Evolutionary conservation across 1,140 invertebrate species (phyloP).

Genomic region (Apis florea): DNA sequence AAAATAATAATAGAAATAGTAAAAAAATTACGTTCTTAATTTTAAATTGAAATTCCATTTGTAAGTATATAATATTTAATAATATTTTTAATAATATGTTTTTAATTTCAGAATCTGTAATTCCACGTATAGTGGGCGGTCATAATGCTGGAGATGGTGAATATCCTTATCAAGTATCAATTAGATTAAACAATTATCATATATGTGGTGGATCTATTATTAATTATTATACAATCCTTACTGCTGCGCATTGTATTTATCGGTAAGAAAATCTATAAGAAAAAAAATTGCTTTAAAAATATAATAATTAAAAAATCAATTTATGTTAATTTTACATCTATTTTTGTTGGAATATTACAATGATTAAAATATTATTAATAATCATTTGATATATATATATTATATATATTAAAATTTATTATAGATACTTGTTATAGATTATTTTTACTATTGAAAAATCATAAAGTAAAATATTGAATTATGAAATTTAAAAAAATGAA

Average conservation of each 20-base stretch:
- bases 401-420: not conserved
- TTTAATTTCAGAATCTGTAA: slow-evolving; percentile 21
- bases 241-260: slow-evolving; percentile 81
- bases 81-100: not conserved
- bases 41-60: not conserved
- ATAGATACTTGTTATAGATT: not conserved
- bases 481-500: not conserved
- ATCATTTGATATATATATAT: not conserved
- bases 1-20: no score
- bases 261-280: slow-evolving; percentile 50
- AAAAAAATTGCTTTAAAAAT: not conserved
- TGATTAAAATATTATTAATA: not conserved
- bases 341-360: no score
- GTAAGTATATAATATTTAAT: not conserved
- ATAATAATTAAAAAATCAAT: no score
- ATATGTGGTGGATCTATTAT: slow-evolving; percentile 82
- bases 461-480: not conserved
- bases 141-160: slow-evolving; percentile 58
- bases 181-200: slow-evolving; percentile 71
- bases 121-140: slow-evolving; percentile 57
- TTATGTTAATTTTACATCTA: no score
- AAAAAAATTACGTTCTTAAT: not conserved
- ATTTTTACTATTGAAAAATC: not conserved
- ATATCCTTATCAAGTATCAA: slow-evolving; percentile 79
- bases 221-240: slow-evolving; percentile 78